Base-by-base conservation (phyloP, 2,888 invertebrate genomes). In the Cabera pusaria region DNA sequence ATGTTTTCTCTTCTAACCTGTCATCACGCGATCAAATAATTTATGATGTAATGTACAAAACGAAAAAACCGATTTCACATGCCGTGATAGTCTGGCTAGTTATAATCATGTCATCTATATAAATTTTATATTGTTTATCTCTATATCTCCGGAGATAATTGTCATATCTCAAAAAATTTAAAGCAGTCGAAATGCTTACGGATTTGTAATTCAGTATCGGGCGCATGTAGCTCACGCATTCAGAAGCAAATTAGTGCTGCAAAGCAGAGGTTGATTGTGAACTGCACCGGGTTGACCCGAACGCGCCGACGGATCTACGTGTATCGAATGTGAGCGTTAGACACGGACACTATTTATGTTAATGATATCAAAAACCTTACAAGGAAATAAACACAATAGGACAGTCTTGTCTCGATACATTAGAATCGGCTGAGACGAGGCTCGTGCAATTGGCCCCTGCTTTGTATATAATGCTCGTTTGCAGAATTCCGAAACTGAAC, bases 381-480 rank as follows among this genome's bases (percentile, higher is more conserved):
- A 81, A 82, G 83, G 82, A 82, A 81, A 82, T 81, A 80, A 82
- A 82, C 82, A 83, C 85, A 83, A 83, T 84, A 80, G 81, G 83
- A 80, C 84, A 81, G 80, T 82, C 76, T 76, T 78, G 81, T 82
- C 82, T 81, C 65, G 72, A 71, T 76, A 73, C 77, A 78, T 80
- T 81, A 80, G 81, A 80, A 80, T 81, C 74, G 78, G 73, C 71
- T 68, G 68, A 72, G 78, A 75, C 73, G 69, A 67, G 64, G 73
- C 63, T 72, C 62, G 64, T 75, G 75, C 78, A 78, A 79, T 82
- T 82, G 82, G 73, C 74, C 28, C 73, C 78, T 78, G 72, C 73
- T 84, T 82, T 82, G 82, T 82, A 81, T 81, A 82, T 82, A 85
- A 83, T 80, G 77, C 81, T 81, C 75, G 81, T 83, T 83, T 81